Conservation (phyloP, 2,113 vertebrate species). For the Pedetes capensis region DNA sequence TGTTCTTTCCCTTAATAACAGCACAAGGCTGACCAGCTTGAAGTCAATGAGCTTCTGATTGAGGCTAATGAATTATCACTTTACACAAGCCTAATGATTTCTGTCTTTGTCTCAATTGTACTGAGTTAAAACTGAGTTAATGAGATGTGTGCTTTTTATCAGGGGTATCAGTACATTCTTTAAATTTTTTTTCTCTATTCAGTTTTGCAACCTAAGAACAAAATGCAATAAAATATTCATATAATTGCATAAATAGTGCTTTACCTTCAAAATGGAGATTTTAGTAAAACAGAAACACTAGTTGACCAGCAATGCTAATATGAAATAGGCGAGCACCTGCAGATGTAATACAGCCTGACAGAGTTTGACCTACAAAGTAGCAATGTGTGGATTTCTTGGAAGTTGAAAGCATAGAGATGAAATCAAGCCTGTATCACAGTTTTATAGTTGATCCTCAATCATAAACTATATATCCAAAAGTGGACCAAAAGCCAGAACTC, state of each 20-base stretch:
- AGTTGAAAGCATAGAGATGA: not conserved
- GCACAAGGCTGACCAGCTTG: slow-evolving; percentile 58
- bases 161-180: not conserved
- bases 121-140: slow-evolving; percentile 61
- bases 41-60: slow-evolving; percentile 72
- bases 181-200: slow-evolving; percentile 33
- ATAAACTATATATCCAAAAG: not conserved
- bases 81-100: slow-evolving; percentile 53
- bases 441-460: not conserved
- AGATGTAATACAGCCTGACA: not conserved
- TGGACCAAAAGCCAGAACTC: not conserved
- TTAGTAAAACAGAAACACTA: not conserved
- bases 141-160: slow-evolving; percentile 55
- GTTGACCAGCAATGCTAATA: not conserved
- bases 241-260: slow-evolving; percentile 43
- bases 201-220: slow-evolving; percentile 34
- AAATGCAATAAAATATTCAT: slow-evolving; percentile 47
- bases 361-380: slow-evolving; percentile 12
- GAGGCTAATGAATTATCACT: slow-evolving; percentile 64
- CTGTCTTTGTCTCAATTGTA: slow-evolving; percentile 57
- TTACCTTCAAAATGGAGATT: not conserved
- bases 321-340: not conserved
- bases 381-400: not conserved
- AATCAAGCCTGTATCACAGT: not conserved
- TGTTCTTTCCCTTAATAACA: slow-evolving; percentile 42